Base-by-base conservation (phyloP, 2,797 vertebrate species). In the Thripadectes ignobilis region DNA sequence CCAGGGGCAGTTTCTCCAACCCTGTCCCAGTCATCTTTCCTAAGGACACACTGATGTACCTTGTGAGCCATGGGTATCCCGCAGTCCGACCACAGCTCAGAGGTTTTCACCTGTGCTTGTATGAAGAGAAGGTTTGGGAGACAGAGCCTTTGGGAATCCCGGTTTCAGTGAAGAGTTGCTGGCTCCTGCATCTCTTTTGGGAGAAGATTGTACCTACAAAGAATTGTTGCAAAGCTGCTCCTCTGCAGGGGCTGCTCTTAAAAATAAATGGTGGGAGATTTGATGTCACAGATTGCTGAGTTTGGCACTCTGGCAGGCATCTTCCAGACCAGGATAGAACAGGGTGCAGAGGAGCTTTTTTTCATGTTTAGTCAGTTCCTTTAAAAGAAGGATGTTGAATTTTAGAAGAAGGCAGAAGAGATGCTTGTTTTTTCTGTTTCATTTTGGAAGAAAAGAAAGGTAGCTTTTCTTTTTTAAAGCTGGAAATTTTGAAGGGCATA, bases 1-100 rank as follows among this genome's bases (percentile, higher is more conserved):
- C 19, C 51, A 17, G 7, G 10, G 20, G 8, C 48, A 75, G 23
- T 59, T 94, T 84, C 36, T 69, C 43, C 61, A 71, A 69, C 36
- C 24, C 58, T 81, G 34, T 85, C 67, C 49, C 75, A 22, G 18
- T 43, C 16, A 1, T 75, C 16, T 62, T 83, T 72, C 39, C n/a
- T 0, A 0, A 67, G 69, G 57, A 32, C 45, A 21, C n/a, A 5
- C 1, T 4, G 59, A 10, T 49, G 14, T 8, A 18, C 55, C 8
- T 0, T 4, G 39, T 68, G 55, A 59, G 29, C 1, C 6, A 2
- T 46, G 81, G 23, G 12, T 49, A 19, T 72, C 67, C 71, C 69
- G 29, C 74, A 61, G 0, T 32, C 59, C 78, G 59, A 23, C 85
- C 83, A 24, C 26, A 65, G 73, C 58, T 49, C 73, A 32, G 61